Evolutionary conservation across 1,140 invertebrate genomes (phyloP).

Genomic region (Drosophila lacertosa): DNA sequence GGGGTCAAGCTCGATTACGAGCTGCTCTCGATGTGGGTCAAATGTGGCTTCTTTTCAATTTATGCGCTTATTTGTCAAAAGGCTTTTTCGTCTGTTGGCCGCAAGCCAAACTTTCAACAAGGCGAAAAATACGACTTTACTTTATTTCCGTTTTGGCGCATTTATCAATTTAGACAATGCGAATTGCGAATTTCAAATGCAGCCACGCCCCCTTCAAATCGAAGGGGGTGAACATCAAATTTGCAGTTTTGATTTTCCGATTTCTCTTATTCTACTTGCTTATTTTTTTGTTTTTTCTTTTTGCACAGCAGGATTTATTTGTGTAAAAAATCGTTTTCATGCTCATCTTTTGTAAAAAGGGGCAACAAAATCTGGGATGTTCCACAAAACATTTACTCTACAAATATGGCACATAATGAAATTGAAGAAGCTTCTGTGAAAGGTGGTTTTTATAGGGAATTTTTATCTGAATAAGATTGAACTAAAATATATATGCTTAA

Average conservation of each 20-base stretch:
- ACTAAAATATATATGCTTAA: too few relatives aligned
- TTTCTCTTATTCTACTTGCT: slow-evolving; percentile 3
- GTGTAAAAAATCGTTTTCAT: slow-evolving; percentile 21
- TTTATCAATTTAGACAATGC: slow-evolving; percentile 57
- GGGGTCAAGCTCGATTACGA: slow-evolving; percentile 36
- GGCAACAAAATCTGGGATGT: background rate
- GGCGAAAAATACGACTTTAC: slow-evolving; percentile 18
- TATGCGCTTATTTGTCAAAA: slow-evolving; percentile 55
- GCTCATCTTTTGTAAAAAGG: background rate
- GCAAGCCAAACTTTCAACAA: slow-evolving; percentile 19
- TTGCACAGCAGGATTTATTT: slow-evolving; percentile 19
- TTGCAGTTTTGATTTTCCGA: slow-evolving; percentile 28
- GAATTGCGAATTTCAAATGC: slow-evolving; percentile 26
- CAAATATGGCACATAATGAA: background rate
- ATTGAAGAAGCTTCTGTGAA: too few relatives aligned
- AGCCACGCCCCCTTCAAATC: slow-evolving; percentile 11
- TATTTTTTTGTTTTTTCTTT: background rate
- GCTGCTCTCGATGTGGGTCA: slow-evolving; percentile 48
- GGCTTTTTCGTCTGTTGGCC: slow-evolving; percentile 16
- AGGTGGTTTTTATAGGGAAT: too few relatives aligned
- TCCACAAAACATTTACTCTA: background rate
- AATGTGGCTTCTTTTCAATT: slow-evolving; percentile 50
- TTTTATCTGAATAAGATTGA: too few relatives aligned
- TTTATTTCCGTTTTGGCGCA: slow-evolving; percentile 24
- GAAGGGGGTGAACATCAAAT: slow-evolving; percentile 14